phyloP scores from a whole-genome alignment of 2,797 vertebrate genomes.

The Sebastes alutus region DNA sequence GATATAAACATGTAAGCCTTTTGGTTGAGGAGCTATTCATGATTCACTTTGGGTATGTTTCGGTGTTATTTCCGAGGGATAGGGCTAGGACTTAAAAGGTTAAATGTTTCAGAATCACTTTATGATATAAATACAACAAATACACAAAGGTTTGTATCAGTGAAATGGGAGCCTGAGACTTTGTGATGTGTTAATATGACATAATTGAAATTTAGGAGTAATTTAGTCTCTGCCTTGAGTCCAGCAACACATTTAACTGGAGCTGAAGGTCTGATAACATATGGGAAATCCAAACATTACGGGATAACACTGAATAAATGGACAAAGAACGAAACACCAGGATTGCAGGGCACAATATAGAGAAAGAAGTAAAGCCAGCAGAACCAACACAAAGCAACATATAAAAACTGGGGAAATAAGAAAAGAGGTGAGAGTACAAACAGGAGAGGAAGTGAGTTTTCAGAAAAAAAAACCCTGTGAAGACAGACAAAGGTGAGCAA shows the following conservation, averaged over 20 bases:
- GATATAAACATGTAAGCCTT: not conserved
- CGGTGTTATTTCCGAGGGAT: too few relatives aligned
- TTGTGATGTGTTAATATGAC: not conserved
- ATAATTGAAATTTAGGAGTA: not conserved
- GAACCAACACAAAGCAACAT: not conserved
- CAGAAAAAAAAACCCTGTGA: slow-evolving; percentile 13
- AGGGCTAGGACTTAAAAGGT: too few relatives aligned
- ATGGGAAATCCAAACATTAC: not conserved
- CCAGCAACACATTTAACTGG: not conserved
- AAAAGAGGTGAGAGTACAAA: not conserved
- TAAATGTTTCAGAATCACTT: not conserved
- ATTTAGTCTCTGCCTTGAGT: not conserved
- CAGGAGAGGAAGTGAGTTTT: not conserved
- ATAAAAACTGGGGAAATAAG: not conserved
- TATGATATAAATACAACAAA: not conserved
- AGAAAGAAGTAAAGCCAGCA: not conserved
- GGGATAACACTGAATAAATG: not conserved
- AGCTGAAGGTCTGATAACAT: not conserved
- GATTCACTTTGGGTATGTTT: not conserved
- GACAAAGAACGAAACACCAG: not conserved
- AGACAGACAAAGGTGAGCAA: slow-evolving; percentile 33
- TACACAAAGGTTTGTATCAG: not conserved
- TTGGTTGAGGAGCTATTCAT: not conserved
- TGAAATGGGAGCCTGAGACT: not conserved
- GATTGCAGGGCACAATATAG: not conserved